A percentile compares a stretch with the other conserved stretches of the same genome.
Evolutionary conservation across 2,113 vertebrate species (phyloP).

Genomic region (Nyctibius bracteatus): DNA sequence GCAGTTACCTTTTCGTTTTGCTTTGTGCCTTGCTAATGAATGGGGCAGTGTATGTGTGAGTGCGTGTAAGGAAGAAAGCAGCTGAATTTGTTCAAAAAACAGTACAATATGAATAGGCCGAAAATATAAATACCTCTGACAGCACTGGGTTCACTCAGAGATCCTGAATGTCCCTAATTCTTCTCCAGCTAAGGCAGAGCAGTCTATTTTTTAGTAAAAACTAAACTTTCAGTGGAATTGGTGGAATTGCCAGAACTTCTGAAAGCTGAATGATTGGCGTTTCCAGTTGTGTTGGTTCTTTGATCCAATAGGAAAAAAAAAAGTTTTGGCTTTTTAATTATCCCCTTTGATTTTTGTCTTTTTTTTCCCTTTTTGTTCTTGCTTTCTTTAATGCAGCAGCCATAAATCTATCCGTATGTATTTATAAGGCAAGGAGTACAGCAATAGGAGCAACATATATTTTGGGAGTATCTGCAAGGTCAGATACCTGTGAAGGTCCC

Average conservation of each 20-base stretch:
- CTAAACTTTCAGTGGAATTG: not conserved
- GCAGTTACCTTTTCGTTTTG: slow-evolving; percentile 7
- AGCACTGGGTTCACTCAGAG: not conserved
- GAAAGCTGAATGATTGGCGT: not conserved
- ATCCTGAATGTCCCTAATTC: not conserved
- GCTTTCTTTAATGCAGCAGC: not conserved
- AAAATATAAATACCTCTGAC: not conserved
- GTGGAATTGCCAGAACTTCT: not conserved
- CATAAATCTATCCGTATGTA: not conserved
- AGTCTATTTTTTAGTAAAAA: not conserved
- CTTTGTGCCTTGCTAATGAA: not conserved
- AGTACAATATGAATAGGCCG: not conserved
- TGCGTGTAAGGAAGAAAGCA: not conserved
- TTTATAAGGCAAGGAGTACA: not conserved
- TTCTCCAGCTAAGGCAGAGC: not conserved
- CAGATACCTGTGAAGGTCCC: not conserved
- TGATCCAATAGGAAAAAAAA: not conserved
- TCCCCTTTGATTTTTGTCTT: not conserved
- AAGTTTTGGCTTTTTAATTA: not conserved
- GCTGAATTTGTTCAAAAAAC: not conserved
- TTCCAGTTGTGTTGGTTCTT: not conserved
- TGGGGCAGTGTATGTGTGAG: not conserved
- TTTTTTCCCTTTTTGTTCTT: not conserved
- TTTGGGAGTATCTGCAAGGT: not conserved
- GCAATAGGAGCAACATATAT: not conserved